A percentile compares a stretch with the other conserved stretches of the same genome.
These are phyloP conservation scores for Enteromius mattozi DNA, from an alignment of 2,797 vertebrate genomes.

Conservation along the genomic window DNA sequence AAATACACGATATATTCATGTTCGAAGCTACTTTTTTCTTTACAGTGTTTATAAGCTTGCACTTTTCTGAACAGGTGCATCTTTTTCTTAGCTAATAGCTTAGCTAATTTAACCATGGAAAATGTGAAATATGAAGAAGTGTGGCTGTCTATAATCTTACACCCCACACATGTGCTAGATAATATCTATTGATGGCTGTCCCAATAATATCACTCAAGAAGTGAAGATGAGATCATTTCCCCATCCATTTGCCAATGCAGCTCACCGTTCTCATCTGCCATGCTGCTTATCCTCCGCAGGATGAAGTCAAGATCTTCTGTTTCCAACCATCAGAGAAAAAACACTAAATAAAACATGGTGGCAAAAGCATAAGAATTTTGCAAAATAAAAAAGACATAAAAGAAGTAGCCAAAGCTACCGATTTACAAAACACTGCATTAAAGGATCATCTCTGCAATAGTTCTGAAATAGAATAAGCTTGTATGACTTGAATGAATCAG, in stretches of 20 bases:
- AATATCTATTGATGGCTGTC: slow-evolving; percentile 32
- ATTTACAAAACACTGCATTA: too few species aligned
- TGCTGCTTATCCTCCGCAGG: slow-evolving; percentile 36
- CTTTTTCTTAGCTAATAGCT: background rate
- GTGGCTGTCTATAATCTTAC: background rate
- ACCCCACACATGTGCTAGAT: background rate
- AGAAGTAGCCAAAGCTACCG: background rate
- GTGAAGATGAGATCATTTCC: background rate
- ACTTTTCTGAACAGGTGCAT: background rate
- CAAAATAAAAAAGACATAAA: background rate
- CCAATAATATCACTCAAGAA: background rate
- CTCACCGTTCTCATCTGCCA: slow-evolving; percentile 55
- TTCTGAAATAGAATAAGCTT: background rate
- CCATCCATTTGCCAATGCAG: background rate
- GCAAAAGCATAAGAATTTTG: background rate
- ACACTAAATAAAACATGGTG: background rate
- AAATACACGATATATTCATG: background rate
- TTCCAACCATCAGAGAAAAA: slow-evolving; percentile 9
- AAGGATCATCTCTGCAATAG: background rate
- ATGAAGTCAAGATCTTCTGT: slow-evolving; percentile 10
- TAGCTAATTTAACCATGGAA: background rate
- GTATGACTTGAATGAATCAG: background rate
- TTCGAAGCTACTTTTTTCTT: background rate
- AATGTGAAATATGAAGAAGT: background rate
- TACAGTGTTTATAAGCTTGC: background rate